A percentile compares a stretch with the other conserved stretches of the same genome.
phyloP scores from a whole-genome alignment of 2,113 vertebrate species.

The Prionailurus bengalensis region DNA sequence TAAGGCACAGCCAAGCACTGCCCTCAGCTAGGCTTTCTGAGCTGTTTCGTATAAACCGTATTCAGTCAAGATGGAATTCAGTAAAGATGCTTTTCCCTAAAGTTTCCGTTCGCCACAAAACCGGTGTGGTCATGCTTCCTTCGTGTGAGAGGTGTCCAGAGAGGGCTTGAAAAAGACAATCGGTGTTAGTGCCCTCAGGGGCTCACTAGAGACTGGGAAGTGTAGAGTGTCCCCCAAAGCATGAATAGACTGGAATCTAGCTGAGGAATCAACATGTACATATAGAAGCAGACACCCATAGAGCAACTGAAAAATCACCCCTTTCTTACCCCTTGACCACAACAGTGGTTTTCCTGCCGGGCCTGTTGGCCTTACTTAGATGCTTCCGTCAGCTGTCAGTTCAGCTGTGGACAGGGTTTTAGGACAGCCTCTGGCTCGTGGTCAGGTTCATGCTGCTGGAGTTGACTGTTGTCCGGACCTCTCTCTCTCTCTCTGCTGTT shows the following conservation, averaged over 20 bases:
- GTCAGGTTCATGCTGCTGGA: accelerated
- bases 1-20: accelerated
- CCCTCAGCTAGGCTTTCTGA: accelerated
- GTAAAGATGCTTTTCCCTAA: background rate
- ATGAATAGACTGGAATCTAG: accelerated
- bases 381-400: background rate
- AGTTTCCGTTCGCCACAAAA: background rate
- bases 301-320: accelerated
- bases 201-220: accelerated
- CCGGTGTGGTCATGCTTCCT: background rate
- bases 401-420: no score
- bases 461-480: accelerated
- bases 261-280: accelerated
- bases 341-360: accelerated
- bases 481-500: background rate
- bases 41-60: accelerated
- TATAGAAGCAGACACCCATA: accelerated
- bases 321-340: background rate
- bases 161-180: background rate
- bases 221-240: no score
- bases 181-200: accelerated
- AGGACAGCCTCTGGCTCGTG: accelerated
- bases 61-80: accelerated
- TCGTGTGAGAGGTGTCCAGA: background rate
- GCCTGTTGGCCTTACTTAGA: background rate